Evolutionary conservation across 2,113 vertebrate species (phyloP), one percentile per base, ranked within the genome.

Genomic region (Chloropsis hardwickii): DNA sequence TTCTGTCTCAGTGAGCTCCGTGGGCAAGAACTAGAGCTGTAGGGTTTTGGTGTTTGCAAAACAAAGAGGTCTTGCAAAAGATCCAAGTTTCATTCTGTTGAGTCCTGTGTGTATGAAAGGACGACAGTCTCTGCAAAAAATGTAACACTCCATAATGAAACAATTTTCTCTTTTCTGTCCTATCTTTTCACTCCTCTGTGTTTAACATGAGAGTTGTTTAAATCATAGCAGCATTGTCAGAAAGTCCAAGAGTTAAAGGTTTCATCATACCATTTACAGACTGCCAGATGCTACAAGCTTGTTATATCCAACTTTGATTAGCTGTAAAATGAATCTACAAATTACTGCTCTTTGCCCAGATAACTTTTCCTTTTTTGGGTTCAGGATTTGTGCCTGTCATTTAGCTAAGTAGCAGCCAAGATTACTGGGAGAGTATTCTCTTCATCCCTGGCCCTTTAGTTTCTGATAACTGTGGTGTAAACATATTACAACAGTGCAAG

Each of bases 231-330:
- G 50, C 66, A 56, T 21, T 92, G 83, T 91, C 57, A 91, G 78
- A 92, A 92, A 95, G 88, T 85, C 76, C 48, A 84, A 87, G 95
- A 89, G 88, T 80, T 92, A 91, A 95, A 95, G 88, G 92, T 87
- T 95, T 87, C 88, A 92, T 94, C 58, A 70, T 33, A 65, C 27
- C 58, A 66, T 92, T 96, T 94, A 94, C 35, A 62, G 94, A 85
- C 91, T 92, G 78, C 92, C 93, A 97, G 96, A 92, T 96, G 93
- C 86, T 94, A 93, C 90, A 76, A 90, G 72, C 83, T 93, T 94
- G 88, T 95, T 90, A 93, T 48, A 88, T 67, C 67, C 79, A 64
- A 92, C 72, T 94, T 81, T 96, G 95, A 94, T 95, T 95, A 96
- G 86, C 80, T 65, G 70, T 82, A 92, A 96, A 96, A 96, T 85